Percentiles rank a stretch among this genome's conserved stretches.
Conservation (phyloP, 2,113 vertebrate species). For the Phrynosoma blainvillii region DNA sequence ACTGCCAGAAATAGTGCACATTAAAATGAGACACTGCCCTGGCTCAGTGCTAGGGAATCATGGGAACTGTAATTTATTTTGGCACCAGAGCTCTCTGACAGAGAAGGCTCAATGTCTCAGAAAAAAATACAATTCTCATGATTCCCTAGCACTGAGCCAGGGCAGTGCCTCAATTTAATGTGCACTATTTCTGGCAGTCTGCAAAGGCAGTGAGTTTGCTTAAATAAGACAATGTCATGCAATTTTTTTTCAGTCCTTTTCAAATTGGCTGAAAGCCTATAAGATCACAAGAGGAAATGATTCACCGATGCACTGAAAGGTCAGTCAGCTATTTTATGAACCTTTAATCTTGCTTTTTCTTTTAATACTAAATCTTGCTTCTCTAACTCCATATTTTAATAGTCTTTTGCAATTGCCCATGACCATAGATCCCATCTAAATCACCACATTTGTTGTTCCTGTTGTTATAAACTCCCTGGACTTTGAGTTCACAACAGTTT, state of each 20-base stretch:
- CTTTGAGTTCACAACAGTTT: neutral
- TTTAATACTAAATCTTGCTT: conserved; percentile 5
- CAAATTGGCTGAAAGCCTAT: conserved; percentile 21
- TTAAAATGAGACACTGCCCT: no score
- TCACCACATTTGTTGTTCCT: neutral
- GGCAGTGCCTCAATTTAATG: no score
- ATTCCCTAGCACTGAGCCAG: no score
- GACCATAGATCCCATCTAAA: neutral
- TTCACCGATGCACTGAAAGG: neutral
- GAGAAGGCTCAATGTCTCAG: no score
- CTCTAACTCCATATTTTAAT: neutral
- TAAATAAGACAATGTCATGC: conserved; percentile 4
- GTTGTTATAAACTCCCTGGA: neutral
- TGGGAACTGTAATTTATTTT: no score
- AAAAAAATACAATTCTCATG: no score
- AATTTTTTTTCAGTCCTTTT: neutral
- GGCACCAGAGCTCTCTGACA: no score
- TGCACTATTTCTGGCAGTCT: no score
- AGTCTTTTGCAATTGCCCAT: neutral
- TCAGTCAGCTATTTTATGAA: conserved; percentile 5
- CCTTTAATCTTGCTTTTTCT: conserved; percentile 5
- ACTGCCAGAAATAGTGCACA: no score
- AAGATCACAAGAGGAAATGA: conserved; percentile 18
- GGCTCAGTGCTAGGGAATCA: no score
- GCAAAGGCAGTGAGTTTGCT: neutral